Percentiles rank a stretch among this genome's conserved stretches.
These are phyloP conservation scores for Syngnathus typhle DNA, from an alignment of 2,113 vertebrate species.

Conservation along the genomic window DNA sequence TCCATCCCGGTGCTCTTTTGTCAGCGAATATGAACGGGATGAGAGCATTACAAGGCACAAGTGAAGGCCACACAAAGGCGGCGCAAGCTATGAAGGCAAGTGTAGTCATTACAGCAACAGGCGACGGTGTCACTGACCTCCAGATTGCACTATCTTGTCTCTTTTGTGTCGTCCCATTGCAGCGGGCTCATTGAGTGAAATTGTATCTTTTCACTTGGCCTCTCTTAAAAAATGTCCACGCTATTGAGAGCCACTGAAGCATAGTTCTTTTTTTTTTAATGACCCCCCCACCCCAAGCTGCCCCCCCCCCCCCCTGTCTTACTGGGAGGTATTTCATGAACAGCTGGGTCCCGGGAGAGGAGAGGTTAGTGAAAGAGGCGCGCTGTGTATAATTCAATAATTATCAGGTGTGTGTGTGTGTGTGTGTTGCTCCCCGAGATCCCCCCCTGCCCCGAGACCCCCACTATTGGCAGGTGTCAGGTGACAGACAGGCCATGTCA, in stretches of 20 bases:
- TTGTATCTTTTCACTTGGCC: constrained; percentile 80
- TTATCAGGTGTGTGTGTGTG: constrained; percentile 63
- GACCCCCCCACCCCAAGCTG: constrained; percentile 41
- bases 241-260: constrained; percentile 90
- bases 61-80: background rate
- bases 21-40: background rate
- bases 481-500: constrained; percentile 69
- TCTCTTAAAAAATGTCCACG: constrained; percentile 74
- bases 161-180: constrained; percentile 81
- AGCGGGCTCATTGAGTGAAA: constrained; percentile 76
- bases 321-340: constrained; percentile 85
- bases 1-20: background rate
- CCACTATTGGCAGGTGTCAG: constrained; percentile 72
- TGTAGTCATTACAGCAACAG: constrained; percentile 90
- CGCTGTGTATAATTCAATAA: constrained; percentile 79
- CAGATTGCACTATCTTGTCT: constrained; percentile 94
- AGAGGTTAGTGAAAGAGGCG: constrained; percentile 70
- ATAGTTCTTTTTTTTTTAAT: constrained; percentile 71
- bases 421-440: constrained; percentile 17
- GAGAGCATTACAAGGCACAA: background rate
- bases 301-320: constrained; percentile 63
- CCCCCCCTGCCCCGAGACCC: constrained; percentile 38
- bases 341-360: constrained; percentile 84
- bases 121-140: constrained; percentile 81
- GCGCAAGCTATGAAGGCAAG: constrained; percentile 77